Evolutionary conservation across 2,113 vertebrate species (phyloP).

Genomic region (Falco punctatus): DNA sequence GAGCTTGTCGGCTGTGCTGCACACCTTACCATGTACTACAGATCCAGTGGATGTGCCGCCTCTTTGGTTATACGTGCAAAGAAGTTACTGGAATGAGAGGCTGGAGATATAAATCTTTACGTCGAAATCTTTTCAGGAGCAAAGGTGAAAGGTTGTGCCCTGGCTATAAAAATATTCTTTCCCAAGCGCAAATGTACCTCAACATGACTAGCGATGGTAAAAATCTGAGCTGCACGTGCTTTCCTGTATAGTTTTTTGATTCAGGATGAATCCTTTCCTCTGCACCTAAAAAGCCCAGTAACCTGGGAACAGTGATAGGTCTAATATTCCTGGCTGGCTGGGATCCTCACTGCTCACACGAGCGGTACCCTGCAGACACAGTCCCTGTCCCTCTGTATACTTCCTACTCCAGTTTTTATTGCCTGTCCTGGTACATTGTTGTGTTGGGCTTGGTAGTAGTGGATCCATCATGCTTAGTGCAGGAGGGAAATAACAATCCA

Average conservation of each 20-base stretch:
- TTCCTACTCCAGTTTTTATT: background rate
- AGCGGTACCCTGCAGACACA: background rate
- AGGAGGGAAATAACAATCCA: background rate
- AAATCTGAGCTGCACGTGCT: background rate
- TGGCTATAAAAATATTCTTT: background rate
- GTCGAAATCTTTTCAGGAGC: background rate
- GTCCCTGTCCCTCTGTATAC: background rate
- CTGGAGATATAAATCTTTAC: background rate
- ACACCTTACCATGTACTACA: background rate
- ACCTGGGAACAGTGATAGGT: background rate
- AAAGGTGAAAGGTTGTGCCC: background rate
- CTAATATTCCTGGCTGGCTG: background rate
- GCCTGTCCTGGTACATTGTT: background rate
- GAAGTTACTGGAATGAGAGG: background rate
- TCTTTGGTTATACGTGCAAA: background rate
- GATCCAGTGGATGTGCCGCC: background rate
- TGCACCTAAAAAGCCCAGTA: background rate
- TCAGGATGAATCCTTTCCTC: background rate
- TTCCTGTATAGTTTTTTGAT: background rate
- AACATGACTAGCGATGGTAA: rapidly evolving
- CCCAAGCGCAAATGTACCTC: background rate
- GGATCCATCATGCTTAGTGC: background rate
- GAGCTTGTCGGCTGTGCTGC: background rate
- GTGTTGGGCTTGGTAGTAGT: background rate
- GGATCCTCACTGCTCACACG: background rate